Evolutionary conservation across 2,888 invertebrate species (phyloP).

Genomic region (Spisula solida): DNA sequence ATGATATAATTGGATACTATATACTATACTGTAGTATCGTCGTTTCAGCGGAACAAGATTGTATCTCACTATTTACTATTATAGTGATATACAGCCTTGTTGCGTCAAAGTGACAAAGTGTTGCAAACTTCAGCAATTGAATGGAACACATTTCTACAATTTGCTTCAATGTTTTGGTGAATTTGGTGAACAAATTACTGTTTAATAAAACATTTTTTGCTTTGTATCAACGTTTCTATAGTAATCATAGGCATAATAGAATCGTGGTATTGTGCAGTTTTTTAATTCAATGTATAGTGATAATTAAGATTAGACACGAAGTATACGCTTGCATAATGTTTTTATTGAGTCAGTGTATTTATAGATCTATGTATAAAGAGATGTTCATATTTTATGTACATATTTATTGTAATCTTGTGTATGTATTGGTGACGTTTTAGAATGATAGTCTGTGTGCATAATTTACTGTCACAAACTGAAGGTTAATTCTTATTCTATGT

Average conservation of each 20-base stretch:
- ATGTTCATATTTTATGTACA: conserved; percentile 46
- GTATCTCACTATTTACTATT: too few relatives aligned
- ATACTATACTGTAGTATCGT: too few relatives aligned
- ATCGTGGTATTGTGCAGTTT: background rate
- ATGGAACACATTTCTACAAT: too few relatives aligned
- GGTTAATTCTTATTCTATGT: background rate
- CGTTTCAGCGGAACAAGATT: too few relatives aligned
- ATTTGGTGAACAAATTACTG: too few relatives aligned
- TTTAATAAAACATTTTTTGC: too few relatives aligned
- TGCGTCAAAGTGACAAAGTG: too few relatives aligned
- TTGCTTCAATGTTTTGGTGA: too few relatives aligned
- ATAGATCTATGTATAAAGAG: conserved; percentile 24
- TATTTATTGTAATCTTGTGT: conserved; percentile 45
- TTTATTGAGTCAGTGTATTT: background rate
- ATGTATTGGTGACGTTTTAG: conserved; percentile 19
- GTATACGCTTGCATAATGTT: conserved; percentile 1
- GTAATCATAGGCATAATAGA: background rate
- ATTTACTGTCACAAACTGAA: conserved; percentile 13
- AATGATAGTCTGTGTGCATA: conserved; percentile 28
- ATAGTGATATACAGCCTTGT: too few relatives aligned
- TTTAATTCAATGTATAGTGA: background rate
- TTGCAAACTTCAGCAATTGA: too few relatives aligned
- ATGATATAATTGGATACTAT: too few relatives aligned
- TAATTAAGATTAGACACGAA: conserved; percentile 16
- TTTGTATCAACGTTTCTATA: too few relatives aligned